phyloP scores from a whole-genome alignment of 2,888 invertebrate species.

The Andrena fulva region DNA sequence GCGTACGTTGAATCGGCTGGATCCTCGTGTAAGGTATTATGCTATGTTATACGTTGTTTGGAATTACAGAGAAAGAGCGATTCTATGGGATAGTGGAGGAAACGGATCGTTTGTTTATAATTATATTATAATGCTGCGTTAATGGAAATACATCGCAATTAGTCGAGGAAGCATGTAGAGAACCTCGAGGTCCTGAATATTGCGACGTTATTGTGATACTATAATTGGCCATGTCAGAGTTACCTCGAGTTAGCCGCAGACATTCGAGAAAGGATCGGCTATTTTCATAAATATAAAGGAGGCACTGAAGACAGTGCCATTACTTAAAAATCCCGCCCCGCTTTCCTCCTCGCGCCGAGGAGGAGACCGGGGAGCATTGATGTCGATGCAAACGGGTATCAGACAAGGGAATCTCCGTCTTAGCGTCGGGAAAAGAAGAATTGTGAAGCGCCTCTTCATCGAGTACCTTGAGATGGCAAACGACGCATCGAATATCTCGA shows the following conservation, averaged over 20 bases:
- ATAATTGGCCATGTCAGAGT: neutral
- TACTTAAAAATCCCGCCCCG: conserved; percentile 68
- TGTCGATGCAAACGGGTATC: conserved; percentile 58
- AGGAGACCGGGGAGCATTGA: conserved; percentile 52
- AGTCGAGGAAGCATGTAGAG: neutral
- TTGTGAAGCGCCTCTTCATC: conserved; percentile 44
- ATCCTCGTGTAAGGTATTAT: neutral
- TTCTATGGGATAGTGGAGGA: too few relatives aligned
- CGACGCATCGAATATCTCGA: conserved; percentile 46
- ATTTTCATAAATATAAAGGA: conserved; percentile 45
- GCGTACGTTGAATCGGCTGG: neutral
- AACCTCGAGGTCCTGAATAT: neutral
- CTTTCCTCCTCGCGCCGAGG: conserved; percentile 9
- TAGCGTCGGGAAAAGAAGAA: conserved; percentile 43
- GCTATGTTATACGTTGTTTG: neutral
- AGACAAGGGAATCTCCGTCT: conserved; percentile 51
- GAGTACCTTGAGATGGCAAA: conserved; percentile 31
- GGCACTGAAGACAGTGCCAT: conserved; percentile 61
- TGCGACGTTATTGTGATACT: neutral
- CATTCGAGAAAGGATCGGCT: conserved; percentile 28
- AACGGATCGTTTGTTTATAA: too few relatives aligned
- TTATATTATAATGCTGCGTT: too few relatives aligned
- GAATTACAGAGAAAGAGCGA: too few relatives aligned
- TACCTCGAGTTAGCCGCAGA: conserved; percentile 8
- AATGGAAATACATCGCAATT: neutral